Conservation (phyloP, 1,140 invertebrate genomes). For the Drosophila varians region DNA sequence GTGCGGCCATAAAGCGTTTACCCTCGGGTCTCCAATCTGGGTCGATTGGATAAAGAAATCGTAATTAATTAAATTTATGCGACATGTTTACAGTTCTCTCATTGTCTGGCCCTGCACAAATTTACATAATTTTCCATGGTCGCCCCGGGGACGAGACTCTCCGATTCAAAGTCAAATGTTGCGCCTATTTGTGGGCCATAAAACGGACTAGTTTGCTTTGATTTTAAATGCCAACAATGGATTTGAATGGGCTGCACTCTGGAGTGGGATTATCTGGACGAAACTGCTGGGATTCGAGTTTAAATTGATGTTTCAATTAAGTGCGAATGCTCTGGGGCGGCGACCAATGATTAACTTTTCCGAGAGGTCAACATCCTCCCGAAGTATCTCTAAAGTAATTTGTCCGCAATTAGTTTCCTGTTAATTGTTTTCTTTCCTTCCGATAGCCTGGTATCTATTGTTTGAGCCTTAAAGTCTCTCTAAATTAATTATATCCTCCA, state of each 20-base stretch:
- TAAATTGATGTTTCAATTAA: slow-evolving; percentile 30
- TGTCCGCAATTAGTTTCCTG: neutral
- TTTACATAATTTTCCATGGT: slow-evolving; percentile 69
- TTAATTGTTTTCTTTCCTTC: neutral
- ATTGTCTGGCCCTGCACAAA: slow-evolving; percentile 60
- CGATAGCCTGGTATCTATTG: neutral
- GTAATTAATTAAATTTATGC: slow-evolving; percentile 82
- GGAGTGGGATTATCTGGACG: slow-evolving; percentile 7
- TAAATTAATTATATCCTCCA: neutral
- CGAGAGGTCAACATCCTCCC: neutral
- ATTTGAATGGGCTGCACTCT: slow-evolving; percentile 26
- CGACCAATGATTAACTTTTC: neutral
- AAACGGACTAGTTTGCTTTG: slow-evolving; percentile 56
- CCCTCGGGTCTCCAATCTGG: slow-evolving; percentile 42
- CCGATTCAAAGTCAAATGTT: slow-evolving; percentile 66
- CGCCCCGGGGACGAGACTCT: slow-evolving; percentile 4
- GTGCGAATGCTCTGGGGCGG: neutral
- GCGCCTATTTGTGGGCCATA: slow-evolving; percentile 46
- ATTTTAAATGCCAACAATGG: slow-evolving; percentile 38
- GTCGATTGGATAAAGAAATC: slow-evolving; percentile 81
- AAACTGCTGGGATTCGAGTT: slow-evolving; percentile 1
- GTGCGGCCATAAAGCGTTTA: slow-evolving; percentile 77
- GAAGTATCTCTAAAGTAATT: neutral
- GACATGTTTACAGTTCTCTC: slow-evolving; percentile 80
- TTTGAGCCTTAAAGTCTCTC: neutral